Evolutionary conservation across 2,888 invertebrate genomes (phyloP), one percentile per base, ranked within the genome.

Genomic region (Drosophila anceps): DNA sequence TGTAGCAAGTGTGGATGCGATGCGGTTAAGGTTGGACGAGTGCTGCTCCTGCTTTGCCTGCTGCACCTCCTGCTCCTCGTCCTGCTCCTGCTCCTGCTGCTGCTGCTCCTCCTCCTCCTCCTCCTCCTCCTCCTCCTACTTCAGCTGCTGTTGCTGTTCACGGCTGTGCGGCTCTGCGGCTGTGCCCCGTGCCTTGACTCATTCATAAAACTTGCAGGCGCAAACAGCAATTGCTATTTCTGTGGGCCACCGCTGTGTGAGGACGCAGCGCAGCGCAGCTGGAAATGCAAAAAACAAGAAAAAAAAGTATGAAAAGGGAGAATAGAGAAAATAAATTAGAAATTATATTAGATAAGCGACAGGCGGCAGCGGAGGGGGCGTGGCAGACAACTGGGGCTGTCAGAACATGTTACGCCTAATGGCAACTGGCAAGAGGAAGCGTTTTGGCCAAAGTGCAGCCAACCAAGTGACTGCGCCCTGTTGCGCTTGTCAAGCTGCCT

Each of bases 131-230:
- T 27, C 27, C 27, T 18, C 31, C 51, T 51, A 18, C 31, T 50
- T 48, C 48, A 48, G 50, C 50, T 50, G 50, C 50, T 50, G 31
- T 18, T 59, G 10, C 74, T 68, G 37, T 63, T 82, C 50, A 67
- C 64, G 61, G 54, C 41, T 43, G 44, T 74, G 72, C 69, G 37
- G 58, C 87, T 71, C n/a, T n/a, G n/a, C n/a, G n/a, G 24, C 24
- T 24, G 74, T 71, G 74, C 69, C 71, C 63, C 86, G 37, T 66
- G 50, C 69, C 78, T 44, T 62, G 41, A 59, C 58, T 82, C 84
- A 90, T 85, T 83, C 84, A 90, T 86, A 73, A 78, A 86, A 85
- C 66, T 71, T 84, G 81, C 90, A 76, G 71, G 65, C 83, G 72
- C 85, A 64, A 58, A 59, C 35, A 55, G 76, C 60, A 61, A 70